These are phyloP conservation scores for Alsophila aescularia DNA, from an alignment of 2,888 invertebrate species.

Conservation along the genomic window DNA sequence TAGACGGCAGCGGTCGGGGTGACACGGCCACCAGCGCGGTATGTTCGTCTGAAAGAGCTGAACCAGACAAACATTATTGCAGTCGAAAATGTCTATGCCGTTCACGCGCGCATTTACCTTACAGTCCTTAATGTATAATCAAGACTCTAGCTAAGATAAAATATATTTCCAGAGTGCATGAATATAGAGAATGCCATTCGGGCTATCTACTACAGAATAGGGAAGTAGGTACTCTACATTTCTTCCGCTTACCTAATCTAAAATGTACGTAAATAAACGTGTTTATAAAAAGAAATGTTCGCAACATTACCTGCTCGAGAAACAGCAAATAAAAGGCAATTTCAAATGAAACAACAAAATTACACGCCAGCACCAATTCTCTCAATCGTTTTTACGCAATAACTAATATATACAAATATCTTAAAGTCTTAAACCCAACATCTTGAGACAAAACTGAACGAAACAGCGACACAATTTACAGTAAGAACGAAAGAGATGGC, in stretches of 20 bases:
- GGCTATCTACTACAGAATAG: no score
- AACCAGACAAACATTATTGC: no score
- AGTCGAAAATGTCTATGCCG: no score
- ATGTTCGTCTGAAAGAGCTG: no score
- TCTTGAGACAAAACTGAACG: conserved; percentile 23
- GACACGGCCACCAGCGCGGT: no score
- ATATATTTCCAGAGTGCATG: no score
- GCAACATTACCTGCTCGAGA: conserved; percentile 15
- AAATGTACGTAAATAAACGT: neutral
- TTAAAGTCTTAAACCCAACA: conserved; percentile 7
- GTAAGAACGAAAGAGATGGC: conserved; percentile 38
- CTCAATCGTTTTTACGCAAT: conserved; percentile 22
- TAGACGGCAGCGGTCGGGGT: no score
- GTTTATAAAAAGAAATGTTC: conserved; percentile 16
- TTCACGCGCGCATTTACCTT: no score
- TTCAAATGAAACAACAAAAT: conserved; percentile 21
- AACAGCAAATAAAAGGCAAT: conserved; percentile 26
- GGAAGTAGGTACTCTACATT: neutral
- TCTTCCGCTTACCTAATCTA: neutral
- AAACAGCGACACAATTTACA: conserved; percentile 9
- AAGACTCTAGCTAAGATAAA: no score
- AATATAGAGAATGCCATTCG: no score
- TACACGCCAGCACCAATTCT: conserved; percentile 24
- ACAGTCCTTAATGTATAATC: no score
- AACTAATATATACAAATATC: conserved; percentile 10